Evolutionary conservation across 1,140 invertebrate genomes (phyloP), one percentile per base, ranked within the genome.

Genomic region (Riptortus pedestris): DNA sequence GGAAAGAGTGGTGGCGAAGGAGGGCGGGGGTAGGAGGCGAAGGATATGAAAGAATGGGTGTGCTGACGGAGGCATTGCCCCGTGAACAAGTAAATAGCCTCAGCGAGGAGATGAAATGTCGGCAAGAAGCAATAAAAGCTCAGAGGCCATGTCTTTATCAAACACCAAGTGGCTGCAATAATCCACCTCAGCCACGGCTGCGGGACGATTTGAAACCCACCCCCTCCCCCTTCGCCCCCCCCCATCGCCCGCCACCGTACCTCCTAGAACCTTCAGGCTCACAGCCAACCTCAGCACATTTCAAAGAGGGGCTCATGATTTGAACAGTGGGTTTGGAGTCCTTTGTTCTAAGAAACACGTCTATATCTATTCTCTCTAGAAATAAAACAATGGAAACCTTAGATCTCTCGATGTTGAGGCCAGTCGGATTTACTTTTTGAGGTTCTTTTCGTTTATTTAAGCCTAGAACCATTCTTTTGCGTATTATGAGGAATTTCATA

Each of bases 81-180:
- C 55, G 55, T 58, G 55, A 58, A 58, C 3, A 27, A 58, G 55
- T 58, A 58, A 58, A 58, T 27, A 58, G 5, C 31, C 31, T 5
- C 5, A 14, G 31, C 55, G 27, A 58, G 55, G 26, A 58, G 55
- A 58, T 58, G 55, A 58, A 58, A 58, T 58, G 55, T 26, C 55
- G 18, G 55, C 55, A n/a, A 58, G 55, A 58, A 58, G 55, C 55
- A 58, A 58, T 58, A 58, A 58, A 58, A 38, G 31, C 31, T 38
- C 14, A 38, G 31, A 38, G 31, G 14, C 31, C 31, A 38, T 38
- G 31, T 38, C 31, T 38, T 38, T 38, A 38, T 38, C 31, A 38
- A 38, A 38, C 31, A 38, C 14, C 31, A 38, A 38, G 31, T 38
- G 31, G 31, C 31, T 38, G 31, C 31, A 38, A 38, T 38, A 38